Evolutionary conservation across 2,113 vertebrate species (phyloP).

Genomic region (Odocoileus virginianus): DNA sequence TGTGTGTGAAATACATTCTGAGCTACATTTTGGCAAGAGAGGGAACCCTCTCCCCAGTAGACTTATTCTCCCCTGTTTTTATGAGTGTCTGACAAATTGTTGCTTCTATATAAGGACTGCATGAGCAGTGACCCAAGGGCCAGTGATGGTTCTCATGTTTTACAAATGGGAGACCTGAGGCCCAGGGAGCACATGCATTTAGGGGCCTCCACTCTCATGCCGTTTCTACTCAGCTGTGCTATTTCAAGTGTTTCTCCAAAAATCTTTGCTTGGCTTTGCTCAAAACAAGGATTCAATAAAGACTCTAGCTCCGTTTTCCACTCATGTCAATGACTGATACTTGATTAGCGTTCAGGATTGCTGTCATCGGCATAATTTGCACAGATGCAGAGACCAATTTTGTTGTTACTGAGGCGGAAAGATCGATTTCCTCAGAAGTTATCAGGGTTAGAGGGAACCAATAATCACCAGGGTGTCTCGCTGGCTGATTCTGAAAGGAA

Average conservation of each 20-base stretch:
- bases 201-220: neutral
- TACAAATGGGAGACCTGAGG: neutral
- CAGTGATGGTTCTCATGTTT: neutral
- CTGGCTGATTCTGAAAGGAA: neutral
- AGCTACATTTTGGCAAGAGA: neutral
- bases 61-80: neutral
- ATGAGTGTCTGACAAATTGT: neutral
- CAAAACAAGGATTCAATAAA: conserved; percentile 39
- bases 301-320: conserved; percentile 43
- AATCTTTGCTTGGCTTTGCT: conserved; percentile 28
- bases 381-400: conserved; percentile 65
- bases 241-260: neutral
- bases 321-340: conserved; percentile 51
- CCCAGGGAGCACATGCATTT: neutral
- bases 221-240: neutral
- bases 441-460: conserved; percentile 16
- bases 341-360: conserved; percentile 59
- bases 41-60: neutral
- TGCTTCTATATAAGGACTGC: neutral
- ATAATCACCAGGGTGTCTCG: neutral
- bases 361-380: conserved; percentile 53
- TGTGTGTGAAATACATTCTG: neutral
- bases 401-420: conserved; percentile 57
- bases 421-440: conserved; percentile 57
- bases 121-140: neutral